Percentiles rank a stretch among this genome's conserved stretches.
phyloP scores from a whole-genome alignment of 2,888 invertebrate species.

The Rhamphomyia laevipes region DNA sequence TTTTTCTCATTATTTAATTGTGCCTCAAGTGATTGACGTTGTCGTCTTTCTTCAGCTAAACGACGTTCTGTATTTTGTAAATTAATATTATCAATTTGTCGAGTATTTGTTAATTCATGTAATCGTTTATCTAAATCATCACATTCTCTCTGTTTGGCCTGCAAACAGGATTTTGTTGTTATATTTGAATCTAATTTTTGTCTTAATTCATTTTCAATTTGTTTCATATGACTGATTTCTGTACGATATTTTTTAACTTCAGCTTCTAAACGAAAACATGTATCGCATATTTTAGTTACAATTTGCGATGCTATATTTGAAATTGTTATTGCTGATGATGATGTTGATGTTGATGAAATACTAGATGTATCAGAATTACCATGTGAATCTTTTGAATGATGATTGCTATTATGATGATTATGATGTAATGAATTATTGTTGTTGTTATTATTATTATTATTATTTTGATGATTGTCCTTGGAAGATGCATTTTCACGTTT shows the following conservation, averaged over 20 bases:
- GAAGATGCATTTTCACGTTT: constrained; percentile 29
- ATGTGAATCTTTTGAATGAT: constrained; percentile 23
- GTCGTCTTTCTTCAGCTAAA: constrained; percentile 68
- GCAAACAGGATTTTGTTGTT: constrained; percentile 65
- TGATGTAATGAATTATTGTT: constrained; percentile 12
- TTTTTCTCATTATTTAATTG: constrained; percentile 64
- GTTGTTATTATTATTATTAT: constrained; percentile 11
- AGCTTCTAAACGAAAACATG: constrained; percentile 35
- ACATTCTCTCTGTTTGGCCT: constrained; percentile 58
- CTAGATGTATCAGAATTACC: constrained; percentile 22
- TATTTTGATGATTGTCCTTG: constrained; percentile 35
- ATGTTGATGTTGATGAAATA: constrained; percentile 22
- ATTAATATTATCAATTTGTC: constrained; percentile 67
- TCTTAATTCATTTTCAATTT: constrained; percentile 37
- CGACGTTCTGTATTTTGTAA: constrained; percentile 66
- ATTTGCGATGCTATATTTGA: constrained; percentile 35
- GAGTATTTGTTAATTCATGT: constrained; percentile 58
- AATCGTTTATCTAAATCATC: constrained; percentile 76
- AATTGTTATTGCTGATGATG: constrained; percentile 30
- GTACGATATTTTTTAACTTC: constrained; percentile 36
- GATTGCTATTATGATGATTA: constrained; percentile 10
- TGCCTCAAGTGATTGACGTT: constrained; percentile 58
- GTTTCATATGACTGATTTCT: constrained; percentile 36
- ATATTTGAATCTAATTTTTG: constrained; percentile 44
- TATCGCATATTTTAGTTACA: constrained; percentile 36